Evolutionary conservation across 2,113 vertebrate genomes (phyloP).

Genomic region (Sylvilagus bachmani): DNA sequence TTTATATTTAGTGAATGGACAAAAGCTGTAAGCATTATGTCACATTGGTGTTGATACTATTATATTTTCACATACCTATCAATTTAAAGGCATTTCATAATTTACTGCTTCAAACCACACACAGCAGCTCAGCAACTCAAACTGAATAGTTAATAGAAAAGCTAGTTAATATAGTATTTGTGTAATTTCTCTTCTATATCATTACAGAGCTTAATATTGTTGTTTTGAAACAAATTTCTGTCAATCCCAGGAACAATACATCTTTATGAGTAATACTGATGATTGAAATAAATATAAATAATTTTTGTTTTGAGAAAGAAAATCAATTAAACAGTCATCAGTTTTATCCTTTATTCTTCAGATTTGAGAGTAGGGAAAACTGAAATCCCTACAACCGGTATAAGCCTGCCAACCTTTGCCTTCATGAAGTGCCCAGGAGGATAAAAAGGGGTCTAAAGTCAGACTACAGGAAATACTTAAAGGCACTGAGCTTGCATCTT

Average conservation of each 20-base stretch:
- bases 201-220: neutral
- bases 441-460: neutral
- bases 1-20: conserved; percentile 23
- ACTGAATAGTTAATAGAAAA: conserved; percentile 38
- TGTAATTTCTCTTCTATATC: neutral
- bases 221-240: neutral
- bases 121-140: conserved; percentile 7
- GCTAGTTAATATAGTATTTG: neutral
- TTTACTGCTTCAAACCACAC: neutral
- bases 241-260: neutral
- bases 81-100: conserved; percentile 36
- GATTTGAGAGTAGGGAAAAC: neutral
- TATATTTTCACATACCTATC: conserved; percentile 2
- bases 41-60: conserved; percentile 1
- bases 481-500: neutral
- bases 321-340: conserved; percentile 24
- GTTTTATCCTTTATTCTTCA: conserved; percentile 5
- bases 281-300: conserved; percentile 1
- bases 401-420: neutral
- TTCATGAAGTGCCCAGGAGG: neutral
- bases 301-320: conserved; percentile 34
- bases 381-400: neutral
- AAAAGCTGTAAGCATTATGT: neutral
- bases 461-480: neutral
- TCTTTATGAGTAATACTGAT: neutral